Evolutionary conservation across 2,888 invertebrate genomes (phyloP), one percentile per base, ranked within the genome.

Genomic region (Lampropteryx suffumata): DNA sequence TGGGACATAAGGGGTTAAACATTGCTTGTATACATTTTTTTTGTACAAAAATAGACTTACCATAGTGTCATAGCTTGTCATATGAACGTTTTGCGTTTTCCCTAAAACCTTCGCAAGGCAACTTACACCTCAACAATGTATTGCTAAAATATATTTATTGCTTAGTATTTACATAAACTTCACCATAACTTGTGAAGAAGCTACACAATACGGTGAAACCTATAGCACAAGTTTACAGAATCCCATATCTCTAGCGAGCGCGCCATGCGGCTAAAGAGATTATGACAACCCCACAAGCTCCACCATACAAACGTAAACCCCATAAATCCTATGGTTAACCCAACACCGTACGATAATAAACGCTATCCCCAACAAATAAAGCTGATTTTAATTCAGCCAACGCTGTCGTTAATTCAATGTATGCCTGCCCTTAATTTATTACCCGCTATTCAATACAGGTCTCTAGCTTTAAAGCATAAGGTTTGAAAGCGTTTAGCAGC

Each of bases 201-300:
- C 29, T 37, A 21, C 21, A 50, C 35, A 52, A 39, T 77, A 70
- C 70, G 68, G 69, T 65, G 71, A 71, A 73, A 74, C 76, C 76
- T 73, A 76, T 73, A 76, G 69, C 74, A 74, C 74, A 80, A 76
- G 69, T 74, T 75, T 73, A 63, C 69, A 70, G 73, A 79, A 73
- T 81, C 76, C 70, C 71, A 77, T 81, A 78, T 81, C 73, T 74
- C 71, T 76, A 70, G 74, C 68, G 66, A 41, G 72, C 76, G 76
- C 83, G 80, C 82, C 86, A 82, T 83, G 84, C 82, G 82, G 82
- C 78, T 85, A 81, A 86, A 87, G 86, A 89, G 85, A 90, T 89
- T 89, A 90, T 89, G 89, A 90, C 87, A 80, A 76, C 78, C 81
- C 79, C 78, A 73, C 73, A 66, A 74, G 70, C 76, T 73, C 73